Evolutionary conservation across 92 coral and sea anemone species (phyloP).

Genomic region (Siderastrea radians): DNA sequence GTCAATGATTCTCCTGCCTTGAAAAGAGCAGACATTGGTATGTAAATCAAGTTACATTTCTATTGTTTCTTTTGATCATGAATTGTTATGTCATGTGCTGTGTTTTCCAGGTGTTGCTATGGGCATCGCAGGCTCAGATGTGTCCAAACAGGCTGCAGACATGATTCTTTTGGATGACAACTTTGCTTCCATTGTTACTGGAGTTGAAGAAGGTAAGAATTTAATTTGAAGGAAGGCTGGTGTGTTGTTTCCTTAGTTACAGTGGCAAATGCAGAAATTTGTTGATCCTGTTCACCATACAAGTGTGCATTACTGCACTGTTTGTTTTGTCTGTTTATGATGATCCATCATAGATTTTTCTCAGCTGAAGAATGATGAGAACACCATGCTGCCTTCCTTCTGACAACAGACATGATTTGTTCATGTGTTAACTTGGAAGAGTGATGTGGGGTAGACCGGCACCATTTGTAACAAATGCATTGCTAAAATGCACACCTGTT

Average conservation of each 20-base stretch:
- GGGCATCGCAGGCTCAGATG: slow-evolving; percentile 99
- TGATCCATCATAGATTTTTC: background rate
- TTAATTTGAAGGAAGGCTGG: background rate
- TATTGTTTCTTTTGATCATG: background rate
- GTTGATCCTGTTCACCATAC: too few relatives aligned
- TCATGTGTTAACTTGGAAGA: too few relatives aligned
- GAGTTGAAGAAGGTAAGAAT: slow-evolving; percentile 93
- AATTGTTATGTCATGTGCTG: background rate
- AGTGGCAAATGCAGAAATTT: background rate
- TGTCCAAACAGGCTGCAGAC: slow-evolving; percentile 99
- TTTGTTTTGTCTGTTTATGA: background rate
- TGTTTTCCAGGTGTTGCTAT: slow-evolving; percentile 89
- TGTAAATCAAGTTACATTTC: background rate
- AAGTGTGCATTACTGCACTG: too few relatives aligned
- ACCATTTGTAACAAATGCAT: too few relatives aligned
- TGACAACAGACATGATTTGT: too few relatives aligned
- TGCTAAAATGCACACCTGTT: too few relatives aligned
- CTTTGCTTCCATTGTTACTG: slow-evolving; percentile 99
- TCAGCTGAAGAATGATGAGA: too few relatives aligned
- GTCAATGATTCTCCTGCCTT: slow-evolving; percentile 98
- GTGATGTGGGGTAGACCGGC: too few relatives aligned
- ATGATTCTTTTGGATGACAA: slow-evolving; percentile 98
- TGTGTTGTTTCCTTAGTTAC: background rate
- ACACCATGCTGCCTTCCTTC: too few relatives aligned
- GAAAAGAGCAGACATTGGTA: slow-evolving; percentile 98